Base-by-base conservation (phyloP, 2,797 vertebrate species). In the Anabas testudineus region DNA sequence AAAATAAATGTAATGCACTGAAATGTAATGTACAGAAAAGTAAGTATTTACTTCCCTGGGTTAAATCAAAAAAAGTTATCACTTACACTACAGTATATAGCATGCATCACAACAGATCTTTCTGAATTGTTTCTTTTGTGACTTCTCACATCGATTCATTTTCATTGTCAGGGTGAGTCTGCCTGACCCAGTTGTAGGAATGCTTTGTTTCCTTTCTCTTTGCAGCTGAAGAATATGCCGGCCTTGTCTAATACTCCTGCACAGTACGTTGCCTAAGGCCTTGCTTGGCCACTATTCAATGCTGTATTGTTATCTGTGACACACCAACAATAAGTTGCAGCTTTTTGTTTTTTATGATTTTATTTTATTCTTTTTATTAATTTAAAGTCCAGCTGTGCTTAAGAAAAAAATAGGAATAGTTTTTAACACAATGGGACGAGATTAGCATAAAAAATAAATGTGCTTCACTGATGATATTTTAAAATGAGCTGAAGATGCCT, bases 181-280 rank as follows among this genome's bases (percentile, higher is more conserved):
- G 45, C 26, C 71, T 85, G 90, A 85, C 83, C 69, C 83, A 84
- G 73, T 85, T 85, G 61, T 49, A 76, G 60, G 74, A 86, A 85
- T 74, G 80, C 86, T 89, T 91, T 88, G 82, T 88, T 87, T 85
- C 71, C 42, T 19, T 62, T 71, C 60, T 43, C 48, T 76, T 87
- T 88, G 86, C 70, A 82, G 67, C 67, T 21, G 46, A 48, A 74
- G 68, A 87, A 80, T 71, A 71, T 52, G 77, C 66, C 81, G 70
- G 71, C 88, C 74, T 88, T 83, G 81, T 83, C 77, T 81, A 83
- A 84, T 74, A 49, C 74, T 43, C 52, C 60, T 2, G 8, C 83
- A 86, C 83, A 85, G 61, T 69, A 60, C 56, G 45, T 70, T 18
- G 53, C 59, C 58, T 56, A 75, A 72, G 71, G 74, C 66, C 45